phyloP scores from a whole-genome alignment of 1,140 invertebrate species.

The Orius laevigatus region DNA sequence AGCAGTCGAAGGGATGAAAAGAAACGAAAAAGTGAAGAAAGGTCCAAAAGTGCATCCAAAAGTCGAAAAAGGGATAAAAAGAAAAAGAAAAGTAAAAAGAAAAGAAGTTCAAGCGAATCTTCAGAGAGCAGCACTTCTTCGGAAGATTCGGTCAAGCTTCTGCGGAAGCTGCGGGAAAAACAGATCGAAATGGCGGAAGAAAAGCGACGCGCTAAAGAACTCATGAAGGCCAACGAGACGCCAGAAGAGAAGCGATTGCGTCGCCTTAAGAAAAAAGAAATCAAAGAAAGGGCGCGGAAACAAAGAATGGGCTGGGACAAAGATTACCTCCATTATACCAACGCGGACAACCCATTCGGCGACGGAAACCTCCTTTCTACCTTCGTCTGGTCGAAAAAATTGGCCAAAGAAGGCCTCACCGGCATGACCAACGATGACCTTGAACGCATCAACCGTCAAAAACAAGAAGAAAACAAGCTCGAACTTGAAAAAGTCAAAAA shows the following conservation, averaged over 20 bases:
- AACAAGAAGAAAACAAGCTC: slow-evolving; percentile 78
- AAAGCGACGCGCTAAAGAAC: slow-evolving; percentile 56
- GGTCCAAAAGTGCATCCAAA: too few species aligned
- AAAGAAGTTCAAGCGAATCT: background rate
- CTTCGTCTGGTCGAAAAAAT: slow-evolving; percentile 94
- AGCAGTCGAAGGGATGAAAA: too few species aligned
- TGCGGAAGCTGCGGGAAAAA: slow-evolving; percentile 55
- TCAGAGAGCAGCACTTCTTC: slow-evolving; percentile 24
- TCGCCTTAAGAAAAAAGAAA: slow-evolving; percentile 74
- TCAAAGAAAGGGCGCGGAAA: slow-evolving; percentile 74
- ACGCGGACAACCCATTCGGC: slow-evolving; percentile 96
- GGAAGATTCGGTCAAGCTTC: slow-evolving; percentile 43
- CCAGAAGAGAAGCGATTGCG: slow-evolving; percentile 85
- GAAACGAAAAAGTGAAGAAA: too few species aligned
- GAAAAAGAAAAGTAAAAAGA: too few species aligned
- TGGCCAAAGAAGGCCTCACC: slow-evolving; percentile 83
- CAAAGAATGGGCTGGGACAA: slow-evolving; percentile 92
- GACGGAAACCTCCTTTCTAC: slow-evolving; percentile 84
- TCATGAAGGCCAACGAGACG: slow-evolving; percentile 79
- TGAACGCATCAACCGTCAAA: slow-evolving; percentile 65
- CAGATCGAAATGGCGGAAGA: slow-evolving; percentile 45
- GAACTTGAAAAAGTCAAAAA: slow-evolving; percentile 76
- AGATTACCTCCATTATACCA: slow-evolving; percentile 91
- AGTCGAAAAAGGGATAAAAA: too few species aligned
- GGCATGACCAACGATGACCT: slow-evolving; percentile 66